phyloP scores from a whole-genome alignment of 2,888 invertebrate genomes.

The Apomyelois bistriatella region DNA sequence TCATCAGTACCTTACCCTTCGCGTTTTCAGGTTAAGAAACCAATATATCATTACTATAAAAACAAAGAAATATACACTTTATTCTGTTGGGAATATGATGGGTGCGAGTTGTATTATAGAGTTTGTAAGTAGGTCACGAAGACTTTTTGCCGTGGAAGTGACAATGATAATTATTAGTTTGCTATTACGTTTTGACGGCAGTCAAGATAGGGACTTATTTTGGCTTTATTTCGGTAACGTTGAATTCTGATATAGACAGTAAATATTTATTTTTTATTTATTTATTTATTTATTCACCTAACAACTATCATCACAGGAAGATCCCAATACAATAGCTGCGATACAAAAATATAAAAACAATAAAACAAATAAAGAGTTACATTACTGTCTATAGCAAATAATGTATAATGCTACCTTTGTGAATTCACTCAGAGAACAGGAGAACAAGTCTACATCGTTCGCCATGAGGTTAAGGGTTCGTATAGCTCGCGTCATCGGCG shows the following conservation, averaged over 20 bases:
- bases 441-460: no score
- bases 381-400: no score
- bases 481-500: no score
- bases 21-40: constrained; percentile 5
- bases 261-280: no score
- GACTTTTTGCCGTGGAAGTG: not conserved
- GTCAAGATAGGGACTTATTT: not conserved
- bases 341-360: no score
- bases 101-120: not conserved
- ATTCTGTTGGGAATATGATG: not conserved
- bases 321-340: no score
- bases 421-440: no score
- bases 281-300: no score
- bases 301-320: no score
- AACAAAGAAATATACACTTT: not conserved
- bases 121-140: constrained; percentile 7
- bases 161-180: not conserved
- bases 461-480: no score
- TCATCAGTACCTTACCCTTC: not conserved
- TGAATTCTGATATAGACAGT: not conserved
- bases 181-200: not conserved
- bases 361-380: no score
- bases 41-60: not conserved
- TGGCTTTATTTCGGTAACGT: not conserved
- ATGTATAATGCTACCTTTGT: no score